phyloP scores from a whole-genome alignment of 2,888 invertebrate genomes.

The Saturnia pavonia region DNA sequence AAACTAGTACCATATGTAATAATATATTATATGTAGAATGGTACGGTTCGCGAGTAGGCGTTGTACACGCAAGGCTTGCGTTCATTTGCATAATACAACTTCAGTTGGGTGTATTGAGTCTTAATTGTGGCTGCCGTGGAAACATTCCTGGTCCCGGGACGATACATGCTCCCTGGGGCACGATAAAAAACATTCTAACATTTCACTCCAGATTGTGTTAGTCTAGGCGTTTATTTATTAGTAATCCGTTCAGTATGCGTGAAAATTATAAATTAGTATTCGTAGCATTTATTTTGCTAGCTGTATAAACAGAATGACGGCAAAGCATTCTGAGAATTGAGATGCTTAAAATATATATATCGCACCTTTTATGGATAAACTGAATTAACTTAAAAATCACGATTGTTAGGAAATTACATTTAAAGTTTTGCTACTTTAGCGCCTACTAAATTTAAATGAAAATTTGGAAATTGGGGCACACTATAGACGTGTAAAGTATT shows the following conservation, averaged over 20 bases:
- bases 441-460: no score
- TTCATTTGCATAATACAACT: constrained; percentile 80
- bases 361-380: no score
- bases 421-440: no score
- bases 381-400: no score
- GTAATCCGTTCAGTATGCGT: neutral
- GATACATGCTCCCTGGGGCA: constrained; percentile 60
- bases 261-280: neutral
- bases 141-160: constrained; percentile 58
- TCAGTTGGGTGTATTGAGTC: constrained; percentile 76
- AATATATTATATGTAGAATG: constrained; percentile 60
- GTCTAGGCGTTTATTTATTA: constrained; percentile 8
- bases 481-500: no score
- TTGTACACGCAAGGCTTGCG: constrained; percentile 68
- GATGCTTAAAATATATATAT: neutral
- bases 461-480: no score
- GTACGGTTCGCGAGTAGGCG: constrained; percentile 62
- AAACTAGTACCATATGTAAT: constrained; percentile 31
- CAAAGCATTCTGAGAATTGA: neutral
- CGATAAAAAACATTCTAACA: constrained; percentile 68
- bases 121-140: constrained; percentile 75
- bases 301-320: neutral
- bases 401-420: no score
- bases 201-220: constrained; percentile 50
- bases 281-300: neutral